Evolutionary conservation across 2,113 vertebrate genomes (phyloP), one percentile per base, ranked within the genome.

Genomic region (Neolamprologus caudopunctatus): DNA sequence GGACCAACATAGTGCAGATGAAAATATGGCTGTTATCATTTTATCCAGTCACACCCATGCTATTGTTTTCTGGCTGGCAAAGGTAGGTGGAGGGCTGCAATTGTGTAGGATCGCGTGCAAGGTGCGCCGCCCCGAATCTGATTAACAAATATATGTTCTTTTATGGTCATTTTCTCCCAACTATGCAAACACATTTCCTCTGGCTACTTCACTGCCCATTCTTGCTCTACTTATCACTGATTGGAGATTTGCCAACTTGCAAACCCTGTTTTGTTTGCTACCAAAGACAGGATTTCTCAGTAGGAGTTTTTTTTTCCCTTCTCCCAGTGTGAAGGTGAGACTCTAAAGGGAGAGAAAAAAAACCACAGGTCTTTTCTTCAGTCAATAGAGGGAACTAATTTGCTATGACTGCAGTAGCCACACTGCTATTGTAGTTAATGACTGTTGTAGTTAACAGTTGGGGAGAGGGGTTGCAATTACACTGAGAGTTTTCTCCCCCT

Each of bases 381-480:
- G 94, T 94, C 94, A 93, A 84, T 90, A 91, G 87, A 87, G 89
- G 88, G 93, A 95, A 95, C 93, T 97, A 95, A 96, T 96, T 96
- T 97, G 95, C 95, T 96, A 92, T 96, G 96, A 96, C 95, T 97
- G 94, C 94, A 95, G 92, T 95, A 94, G 95, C 95, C 96, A 94
- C 95, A 92, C 94, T 95, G 95, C 96, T 96, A 95, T 97, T 96
- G 96, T 96, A 96, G 93, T 96, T 96, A 96, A 97, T 96, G 95
- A 96, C 95, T 95, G 95, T 96, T 97, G 95, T 96, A 96, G 95
- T 96, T 96, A 96, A 96, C 95, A 96, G 96, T 96, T 95, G 94
- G 95, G 93, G 91, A 94, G 93, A 94, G 95, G 94, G 94, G 95
- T 95, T 95, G 94, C 96, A 96, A 96, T 96, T 96, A 96, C 95